phyloP scores from a whole-genome alignment of 2,113 vertebrate genomes.

The Guaruba guarouba region DNA sequence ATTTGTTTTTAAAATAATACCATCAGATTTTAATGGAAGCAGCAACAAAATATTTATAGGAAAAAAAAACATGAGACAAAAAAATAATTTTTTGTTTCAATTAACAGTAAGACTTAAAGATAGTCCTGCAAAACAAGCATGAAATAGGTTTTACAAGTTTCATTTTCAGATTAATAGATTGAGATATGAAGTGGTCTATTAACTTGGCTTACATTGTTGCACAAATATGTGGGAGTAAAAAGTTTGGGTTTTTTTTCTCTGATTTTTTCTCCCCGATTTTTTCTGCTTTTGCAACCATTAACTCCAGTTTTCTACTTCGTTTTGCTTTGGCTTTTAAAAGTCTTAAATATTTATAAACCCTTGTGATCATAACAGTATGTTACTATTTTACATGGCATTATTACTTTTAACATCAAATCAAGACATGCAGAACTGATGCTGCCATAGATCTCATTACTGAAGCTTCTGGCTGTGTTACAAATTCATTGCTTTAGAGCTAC shows the following conservation, averaged over 20 bases:
- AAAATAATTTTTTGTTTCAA: not conserved
- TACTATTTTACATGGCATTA: not conserved
- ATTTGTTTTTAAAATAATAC: not conserved
- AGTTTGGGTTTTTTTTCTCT: not conserved
- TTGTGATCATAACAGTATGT: not conserved
- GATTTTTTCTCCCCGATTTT: not conserved
- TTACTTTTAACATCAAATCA: not conserved
- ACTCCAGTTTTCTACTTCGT: not conserved
- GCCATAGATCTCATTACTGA: not conserved
- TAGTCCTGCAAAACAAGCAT: not conserved
- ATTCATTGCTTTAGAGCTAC: not conserved
- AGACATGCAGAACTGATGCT: not conserved
- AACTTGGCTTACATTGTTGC: not conserved
- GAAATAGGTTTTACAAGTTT: not conserved
- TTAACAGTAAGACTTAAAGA: not conserved
- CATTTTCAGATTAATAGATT: not conserved
- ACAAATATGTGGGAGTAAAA: not conserved
- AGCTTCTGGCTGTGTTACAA: not conserved
- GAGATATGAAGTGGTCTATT: not conserved
- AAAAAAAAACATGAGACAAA: not conserved
- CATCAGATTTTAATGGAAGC: not conserved
- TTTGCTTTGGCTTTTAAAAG: not conserved
- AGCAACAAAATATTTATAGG: not conserved
- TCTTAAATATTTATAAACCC: not conserved
- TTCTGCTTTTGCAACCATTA: not conserved